phyloP scores from a whole-genome alignment of 2,888 invertebrate species.

The Papilio gigon region DNA sequence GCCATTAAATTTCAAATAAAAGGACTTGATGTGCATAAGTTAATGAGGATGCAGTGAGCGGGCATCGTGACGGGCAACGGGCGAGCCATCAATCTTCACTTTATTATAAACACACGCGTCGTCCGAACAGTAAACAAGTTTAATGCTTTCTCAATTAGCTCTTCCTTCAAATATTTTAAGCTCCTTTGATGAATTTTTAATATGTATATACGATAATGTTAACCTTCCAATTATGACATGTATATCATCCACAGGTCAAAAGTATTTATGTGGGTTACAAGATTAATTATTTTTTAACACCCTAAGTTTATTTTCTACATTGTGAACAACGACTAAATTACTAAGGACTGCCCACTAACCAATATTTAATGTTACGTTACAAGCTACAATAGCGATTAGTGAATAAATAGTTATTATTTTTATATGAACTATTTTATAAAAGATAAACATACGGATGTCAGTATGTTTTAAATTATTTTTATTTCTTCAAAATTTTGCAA shows the following conservation, averaged over 20 bases:
- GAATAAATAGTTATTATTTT: no score
- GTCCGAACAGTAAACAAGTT: conserved; percentile 76
- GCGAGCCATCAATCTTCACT: conserved; percentile 72
- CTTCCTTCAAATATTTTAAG: conserved; percentile 55
- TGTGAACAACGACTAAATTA: background rate
- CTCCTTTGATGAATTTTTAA: conserved; percentile 18
- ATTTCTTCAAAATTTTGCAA: no score
- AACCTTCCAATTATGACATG: background rate
- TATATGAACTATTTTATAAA: no score
- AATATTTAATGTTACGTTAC: no score
- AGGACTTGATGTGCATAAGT: conserved; percentile 64
- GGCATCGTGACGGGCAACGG: conserved; percentile 54
- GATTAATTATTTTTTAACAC: background rate
- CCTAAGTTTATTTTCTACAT: no score
- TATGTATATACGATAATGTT: background rate
- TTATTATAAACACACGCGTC: conserved; percentile 76
- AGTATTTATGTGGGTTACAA: no score
- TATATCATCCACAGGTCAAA: background rate
- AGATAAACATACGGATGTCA: no score
- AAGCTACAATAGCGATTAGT: no score
- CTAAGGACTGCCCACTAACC: no score
- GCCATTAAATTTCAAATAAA: conserved; percentile 60
- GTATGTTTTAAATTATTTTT: no score
- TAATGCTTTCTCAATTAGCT: conserved; percentile 58
- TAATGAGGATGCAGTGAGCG: conserved; percentile 68